Evolutionary conservation across 2,113 vertebrate species (phyloP).

Genomic region (Phodopus roborovskii): DNA sequence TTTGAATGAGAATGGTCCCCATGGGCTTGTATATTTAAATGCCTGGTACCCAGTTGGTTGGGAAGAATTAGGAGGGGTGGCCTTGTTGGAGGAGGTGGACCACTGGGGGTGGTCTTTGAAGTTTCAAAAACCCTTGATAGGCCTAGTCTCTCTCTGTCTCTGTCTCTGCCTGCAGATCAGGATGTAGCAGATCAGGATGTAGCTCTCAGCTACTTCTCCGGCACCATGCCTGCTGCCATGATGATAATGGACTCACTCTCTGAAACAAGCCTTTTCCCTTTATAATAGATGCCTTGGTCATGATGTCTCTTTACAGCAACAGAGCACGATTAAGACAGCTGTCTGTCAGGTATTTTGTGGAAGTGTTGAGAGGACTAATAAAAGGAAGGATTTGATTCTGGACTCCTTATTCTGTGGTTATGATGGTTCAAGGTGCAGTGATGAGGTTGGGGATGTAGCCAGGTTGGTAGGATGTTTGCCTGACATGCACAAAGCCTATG

Average conservation of each 20-base stretch:
- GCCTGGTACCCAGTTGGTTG: background rate
- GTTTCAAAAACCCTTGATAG: background rate
- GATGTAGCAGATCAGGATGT: background rate
- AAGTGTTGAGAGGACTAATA: background rate
- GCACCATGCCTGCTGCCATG: background rate
- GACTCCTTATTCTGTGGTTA: background rate
- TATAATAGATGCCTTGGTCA: background rate
- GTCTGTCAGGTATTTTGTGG: background rate
- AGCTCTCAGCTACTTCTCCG: background rate
- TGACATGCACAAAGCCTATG: background rate
- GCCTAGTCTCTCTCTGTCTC: background rate
- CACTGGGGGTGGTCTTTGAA: background rate
- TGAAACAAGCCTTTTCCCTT: background rate
- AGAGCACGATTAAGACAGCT: background rate
- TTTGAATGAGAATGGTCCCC: background rate
- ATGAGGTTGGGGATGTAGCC: background rate
- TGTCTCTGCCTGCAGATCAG: background rate
- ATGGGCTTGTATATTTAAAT: background rate
- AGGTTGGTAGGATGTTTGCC: background rate
- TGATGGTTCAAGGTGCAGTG: background rate
- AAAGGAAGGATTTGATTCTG: background rate
- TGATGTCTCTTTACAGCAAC: background rate
- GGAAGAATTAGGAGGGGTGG: background rate
- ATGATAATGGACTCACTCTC: background rate
- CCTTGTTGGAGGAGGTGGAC: background rate